Evolutionary conservation across 2,797 vertebrate genomes (phyloP).

Genomic region (Galago senegalensis): DNA sequence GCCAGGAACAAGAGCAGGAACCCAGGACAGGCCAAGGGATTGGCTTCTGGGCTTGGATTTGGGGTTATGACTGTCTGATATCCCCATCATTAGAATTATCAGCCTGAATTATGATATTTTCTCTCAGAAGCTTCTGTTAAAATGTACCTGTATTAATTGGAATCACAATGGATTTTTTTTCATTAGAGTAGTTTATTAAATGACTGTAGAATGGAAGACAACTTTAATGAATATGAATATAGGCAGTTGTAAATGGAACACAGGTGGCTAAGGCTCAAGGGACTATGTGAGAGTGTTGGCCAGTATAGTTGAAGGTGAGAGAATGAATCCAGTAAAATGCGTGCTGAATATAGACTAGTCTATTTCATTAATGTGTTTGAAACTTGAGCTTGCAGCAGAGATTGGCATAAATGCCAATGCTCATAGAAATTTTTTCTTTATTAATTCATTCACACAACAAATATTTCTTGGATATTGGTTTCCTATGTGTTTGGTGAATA

Average conservation of each 20-base stretch:
- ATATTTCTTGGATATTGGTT: neutral
- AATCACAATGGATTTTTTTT: neutral
- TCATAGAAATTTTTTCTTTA: neutral
- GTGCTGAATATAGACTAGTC: neutral
- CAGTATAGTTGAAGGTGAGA: neutral
- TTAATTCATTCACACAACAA: neutral
- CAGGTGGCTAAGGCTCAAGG: neutral
- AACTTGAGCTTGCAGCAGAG: neutral
- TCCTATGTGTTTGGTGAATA: neutral
- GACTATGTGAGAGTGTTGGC: neutral
- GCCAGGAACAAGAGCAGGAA: neutral
- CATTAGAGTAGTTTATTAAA: neutral
- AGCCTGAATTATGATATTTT: neutral
- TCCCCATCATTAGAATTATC: neutral
- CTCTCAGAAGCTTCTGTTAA: neutral
- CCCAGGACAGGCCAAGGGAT: neutral
- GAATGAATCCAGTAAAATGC: neutral
- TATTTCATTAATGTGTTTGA: neutral
- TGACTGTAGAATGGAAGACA: neutral
- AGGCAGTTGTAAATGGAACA: neutral
- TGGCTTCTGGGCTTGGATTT: neutral
- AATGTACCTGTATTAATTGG: neutral
- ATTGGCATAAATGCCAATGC: neutral
- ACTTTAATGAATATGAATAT: slow-evolving; percentile 11
- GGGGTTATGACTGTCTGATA: neutral